Conservation (phyloP, 1,140 invertebrate species). For the Coelopa frigida region DNA sequence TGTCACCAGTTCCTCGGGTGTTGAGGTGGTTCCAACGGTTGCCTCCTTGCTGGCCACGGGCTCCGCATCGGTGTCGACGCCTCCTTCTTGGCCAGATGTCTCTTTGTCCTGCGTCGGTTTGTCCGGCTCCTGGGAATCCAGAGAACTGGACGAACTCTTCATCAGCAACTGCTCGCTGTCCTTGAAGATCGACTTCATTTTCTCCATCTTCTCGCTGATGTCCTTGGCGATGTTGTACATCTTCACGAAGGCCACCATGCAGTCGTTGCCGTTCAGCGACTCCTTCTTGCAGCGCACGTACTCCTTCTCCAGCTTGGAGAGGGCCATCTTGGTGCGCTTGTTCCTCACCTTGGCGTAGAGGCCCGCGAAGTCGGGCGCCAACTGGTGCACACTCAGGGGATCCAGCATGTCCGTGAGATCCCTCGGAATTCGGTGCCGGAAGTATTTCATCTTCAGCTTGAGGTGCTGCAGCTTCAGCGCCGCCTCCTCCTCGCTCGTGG, state of each 20-base stretch:
- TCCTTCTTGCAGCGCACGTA: slow-evolving; percentile 35
- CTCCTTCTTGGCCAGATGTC: background rate
- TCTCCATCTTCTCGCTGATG: slow-evolving; percentile 35
- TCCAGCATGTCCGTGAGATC: slow-evolving; percentile 19
- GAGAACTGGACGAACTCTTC: slow-evolving; percentile 3
- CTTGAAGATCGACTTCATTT: slow-evolving; percentile 35
- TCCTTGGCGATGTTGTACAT: slow-evolving; percentile 38
- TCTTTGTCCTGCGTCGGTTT: background rate
- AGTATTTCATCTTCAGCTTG: background rate
- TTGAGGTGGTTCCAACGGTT: background rate
- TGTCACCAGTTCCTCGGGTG: slow-evolving; percentile 1
- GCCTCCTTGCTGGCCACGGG: too few relatives aligned
- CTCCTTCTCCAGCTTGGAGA: slow-evolving; percentile 25
- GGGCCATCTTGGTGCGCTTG: slow-evolving; percentile 24
- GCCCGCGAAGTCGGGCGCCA: slow-evolving; percentile 18
- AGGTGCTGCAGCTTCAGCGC: background rate
- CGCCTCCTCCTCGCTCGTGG: background rate
- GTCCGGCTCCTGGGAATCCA: slow-evolving; percentile 4
- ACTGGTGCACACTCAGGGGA: slow-evolving; percentile 22
- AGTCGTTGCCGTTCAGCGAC: slow-evolving; percentile 18
- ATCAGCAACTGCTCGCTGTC: slow-evolving; percentile 12
- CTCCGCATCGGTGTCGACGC: too few relatives aligned
- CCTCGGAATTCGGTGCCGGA: slow-evolving; percentile 13
- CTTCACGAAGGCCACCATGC: slow-evolving; percentile 32
- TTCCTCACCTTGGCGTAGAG: slow-evolving; percentile 25